Base-by-base conservation (phyloP, 1,140 invertebrate species). In the Chymomyza costata region DNA sequence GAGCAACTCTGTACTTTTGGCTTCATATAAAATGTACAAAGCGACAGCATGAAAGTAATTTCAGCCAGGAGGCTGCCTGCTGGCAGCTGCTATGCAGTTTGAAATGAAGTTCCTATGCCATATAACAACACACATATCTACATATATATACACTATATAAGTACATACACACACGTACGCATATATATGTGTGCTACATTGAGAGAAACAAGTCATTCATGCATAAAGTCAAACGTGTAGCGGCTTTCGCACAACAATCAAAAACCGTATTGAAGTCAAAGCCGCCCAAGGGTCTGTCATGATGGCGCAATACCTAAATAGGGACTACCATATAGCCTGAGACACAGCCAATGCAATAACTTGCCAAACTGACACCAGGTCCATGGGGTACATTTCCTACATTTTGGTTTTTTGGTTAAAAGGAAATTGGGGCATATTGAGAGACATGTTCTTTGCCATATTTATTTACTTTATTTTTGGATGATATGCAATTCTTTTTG, bases 11-110 rank as follows among this genome's bases (percentile, higher is more conserved):
- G 48, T 25, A 64, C 11, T 31, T 21, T 14, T n/a, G 14, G 28
- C 41, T 43, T 76, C 48, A 78, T 76, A 66, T 78, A 78, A 76
- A 76, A 76, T 78, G 57, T 78, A 78, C 70, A 76, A 76, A 76
- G 70, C 62, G 39, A 58, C 58, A 49, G 58, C 45, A 38, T 52
- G 62, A 62, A 63, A 53, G 59, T 58, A 63, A 58, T 58, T 58
- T 63, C 38, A 16, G 17, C 39, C 15, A 18, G 7, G 18, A 7
- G n/a, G 10, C 28, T 31, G 6, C 8, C 38, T 16, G 25, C 61
- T 53, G 39, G 53, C 38, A 53, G 56, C 21, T 34, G 45, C 37
- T 40, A 57, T 39, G 44, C 46, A 57, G 48, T 53, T 53, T 68
- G 37, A 57, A 52, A 59, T 49, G 55, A 74, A 68, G 51, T 74